These are phyloP conservation scores for Saxidomus purpurata DNA, from an alignment of 1,140 invertebrate genomes.

Conservation along the genomic window DNA sequence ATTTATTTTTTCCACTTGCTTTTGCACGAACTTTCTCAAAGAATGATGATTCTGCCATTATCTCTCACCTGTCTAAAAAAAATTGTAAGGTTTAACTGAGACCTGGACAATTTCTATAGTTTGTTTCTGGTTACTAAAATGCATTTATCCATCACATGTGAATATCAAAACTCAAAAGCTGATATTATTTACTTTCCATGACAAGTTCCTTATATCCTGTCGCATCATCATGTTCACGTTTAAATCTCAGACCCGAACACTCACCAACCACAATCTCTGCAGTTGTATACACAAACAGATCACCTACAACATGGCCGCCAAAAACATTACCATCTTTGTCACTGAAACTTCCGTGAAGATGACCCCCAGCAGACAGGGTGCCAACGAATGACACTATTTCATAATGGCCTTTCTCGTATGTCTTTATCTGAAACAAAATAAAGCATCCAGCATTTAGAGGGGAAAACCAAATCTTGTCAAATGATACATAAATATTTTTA, in stretches of 20 bases:
- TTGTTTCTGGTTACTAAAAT: too few species aligned
- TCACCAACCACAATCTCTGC: slow-evolving; percentile 87
- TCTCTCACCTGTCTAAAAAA: too few species aligned
- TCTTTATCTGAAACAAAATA: not conserved
- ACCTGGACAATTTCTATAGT: too few species aligned
- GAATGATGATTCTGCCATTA: too few species aligned
- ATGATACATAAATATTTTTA: too few species aligned
- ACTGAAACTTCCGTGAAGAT: slow-evolving; percentile 86
- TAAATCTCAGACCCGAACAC: slow-evolving; percentile 78
- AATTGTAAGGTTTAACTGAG: too few species aligned
- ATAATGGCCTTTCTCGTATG: slow-evolving; percentile 78
- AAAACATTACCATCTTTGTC: slow-evolving; percentile 84
- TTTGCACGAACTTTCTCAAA: too few species aligned
- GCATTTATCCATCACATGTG: too few species aligned
- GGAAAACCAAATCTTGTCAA: too few species aligned
- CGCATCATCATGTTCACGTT: slow-evolving; percentile 78
- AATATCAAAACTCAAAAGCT: too few species aligned
- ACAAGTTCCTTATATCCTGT: slow-evolving; percentile 86
- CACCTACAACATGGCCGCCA: slow-evolving; percentile 87
- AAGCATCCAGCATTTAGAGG: too few species aligned
- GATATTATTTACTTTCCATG: slow-evolving; percentile 71
- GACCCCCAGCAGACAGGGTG: slow-evolving; percentile 85
- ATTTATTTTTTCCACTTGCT: not conserved
- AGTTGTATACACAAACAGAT: slow-evolving; percentile 87
- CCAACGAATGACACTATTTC: slow-evolving; percentile 87